Percentiles rank a stretch among this genome's conserved stretches.
Conservation (phyloP, 2,888 invertebrate species). For the Xylophagus ater region DNA sequence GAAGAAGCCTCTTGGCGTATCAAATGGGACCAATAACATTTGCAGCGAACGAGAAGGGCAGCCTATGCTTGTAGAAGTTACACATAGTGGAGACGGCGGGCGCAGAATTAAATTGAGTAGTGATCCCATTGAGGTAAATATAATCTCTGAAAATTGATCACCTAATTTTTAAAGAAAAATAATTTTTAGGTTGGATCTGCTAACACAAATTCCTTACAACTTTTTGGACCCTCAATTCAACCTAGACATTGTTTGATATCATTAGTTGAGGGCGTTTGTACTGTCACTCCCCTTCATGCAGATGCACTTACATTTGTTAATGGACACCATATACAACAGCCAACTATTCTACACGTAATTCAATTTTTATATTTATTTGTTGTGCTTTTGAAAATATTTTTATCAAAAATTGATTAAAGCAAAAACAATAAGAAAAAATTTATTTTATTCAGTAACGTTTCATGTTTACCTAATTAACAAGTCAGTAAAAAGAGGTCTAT, state of each 20-base stretch:
- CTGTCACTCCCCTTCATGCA: conserved; percentile 83
- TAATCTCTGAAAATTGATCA: not conserved
- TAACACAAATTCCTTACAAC: conserved; percentile 66
- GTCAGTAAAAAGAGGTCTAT: too few species aligned
- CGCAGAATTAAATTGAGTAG: conserved; percentile 50
- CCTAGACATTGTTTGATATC: conserved; percentile 93
- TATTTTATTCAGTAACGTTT: too few species aligned
- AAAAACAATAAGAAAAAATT: too few species aligned
- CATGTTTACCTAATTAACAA: too few species aligned
- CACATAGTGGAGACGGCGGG: conserved; percentile 46
- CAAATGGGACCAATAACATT: conserved; percentile 42
- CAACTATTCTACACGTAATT: conserved; percentile 79
- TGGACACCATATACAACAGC: conserved; percentile 82
- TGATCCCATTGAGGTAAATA: conserved; percentile 53
- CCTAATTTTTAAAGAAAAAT: not conserved
- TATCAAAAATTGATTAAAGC: too few species aligned
- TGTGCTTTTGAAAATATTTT: too few species aligned
- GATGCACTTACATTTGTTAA: conserved; percentile 94
- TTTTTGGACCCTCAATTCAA: conserved; percentile 85
- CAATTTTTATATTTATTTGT: too few species aligned
- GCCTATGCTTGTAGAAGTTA: conserved; percentile 52
- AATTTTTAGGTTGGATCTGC: conserved; percentile 54
- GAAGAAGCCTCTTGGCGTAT: conserved; percentile 54
- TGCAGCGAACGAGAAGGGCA: conserved; percentile 53
- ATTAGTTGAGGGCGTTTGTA: conserved; percentile 82